These are phyloP conservation scores for Platyrinchus mystaceus DNA, from an alignment of 2,797 vertebrate species.

Conservation along the genomic window DNA sequence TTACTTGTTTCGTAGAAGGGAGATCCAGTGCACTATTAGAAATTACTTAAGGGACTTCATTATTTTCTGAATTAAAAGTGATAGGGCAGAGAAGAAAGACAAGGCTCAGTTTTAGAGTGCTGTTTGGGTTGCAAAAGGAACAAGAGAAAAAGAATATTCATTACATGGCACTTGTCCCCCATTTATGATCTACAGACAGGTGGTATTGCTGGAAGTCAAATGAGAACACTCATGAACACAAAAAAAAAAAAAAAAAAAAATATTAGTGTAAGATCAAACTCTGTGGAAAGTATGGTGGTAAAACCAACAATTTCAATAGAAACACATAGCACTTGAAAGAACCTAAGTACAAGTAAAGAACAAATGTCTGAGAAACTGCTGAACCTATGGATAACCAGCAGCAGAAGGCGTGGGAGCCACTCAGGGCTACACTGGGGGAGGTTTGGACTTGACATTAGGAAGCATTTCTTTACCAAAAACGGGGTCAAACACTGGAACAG, in stretches of 20 bases:
- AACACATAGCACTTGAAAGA: background rate
- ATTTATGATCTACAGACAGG: background rate
- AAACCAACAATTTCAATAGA: background rate
- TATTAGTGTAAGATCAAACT: background rate
- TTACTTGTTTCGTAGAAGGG: background rate
- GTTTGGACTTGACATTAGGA: background rate
- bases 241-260: background rate
- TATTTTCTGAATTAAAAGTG: background rate
- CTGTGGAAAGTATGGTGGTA: background rate
- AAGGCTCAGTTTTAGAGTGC: background rate
- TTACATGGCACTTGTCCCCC: background rate
- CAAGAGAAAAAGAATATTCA: background rate
- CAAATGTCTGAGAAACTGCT: background rate
- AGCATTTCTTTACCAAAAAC: background rate
- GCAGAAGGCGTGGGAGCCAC: rapidly evolving
- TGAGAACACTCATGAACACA: background rate
- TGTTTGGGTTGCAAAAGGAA: background rate
- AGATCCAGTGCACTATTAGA: background rate
- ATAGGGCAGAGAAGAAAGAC: background rate
- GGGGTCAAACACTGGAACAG: background rate
- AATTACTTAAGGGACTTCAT: background rate
- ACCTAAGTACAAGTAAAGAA: background rate
- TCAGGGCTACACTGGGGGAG: background rate
- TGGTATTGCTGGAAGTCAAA: background rate
- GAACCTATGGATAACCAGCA: background rate